Conservation (phyloP, 2,113 vertebrate species). For the Rhinopomastus cyanomelas region DNA sequence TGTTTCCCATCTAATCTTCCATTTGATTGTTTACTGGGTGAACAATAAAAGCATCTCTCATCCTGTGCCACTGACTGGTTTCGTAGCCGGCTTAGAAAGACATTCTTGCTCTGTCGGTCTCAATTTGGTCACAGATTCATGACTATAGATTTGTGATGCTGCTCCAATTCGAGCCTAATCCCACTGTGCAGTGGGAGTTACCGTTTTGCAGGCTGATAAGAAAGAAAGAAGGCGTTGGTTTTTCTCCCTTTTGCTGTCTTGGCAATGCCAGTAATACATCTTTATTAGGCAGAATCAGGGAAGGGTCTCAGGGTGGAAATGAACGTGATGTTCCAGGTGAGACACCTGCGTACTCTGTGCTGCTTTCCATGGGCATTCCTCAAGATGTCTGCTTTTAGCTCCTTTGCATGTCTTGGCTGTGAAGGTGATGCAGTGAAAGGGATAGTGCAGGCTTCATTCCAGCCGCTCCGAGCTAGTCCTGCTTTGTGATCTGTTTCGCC, state of each 20-base stretch:
- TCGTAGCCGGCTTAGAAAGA: background rate
- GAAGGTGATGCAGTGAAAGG: background rate
- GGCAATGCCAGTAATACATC: background rate
- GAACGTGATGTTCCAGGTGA: background rate
- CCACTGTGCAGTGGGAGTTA: background rate
- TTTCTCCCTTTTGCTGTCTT: background rate
- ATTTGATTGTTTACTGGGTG: constrained; percentile 9
- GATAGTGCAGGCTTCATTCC: background rate
- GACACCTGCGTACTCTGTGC: background rate
- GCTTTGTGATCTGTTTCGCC: background rate
- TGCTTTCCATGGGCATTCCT: background rate
- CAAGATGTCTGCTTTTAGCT: background rate
- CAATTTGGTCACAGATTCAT: background rate
- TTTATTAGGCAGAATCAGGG: background rate
- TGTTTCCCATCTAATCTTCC: background rate
- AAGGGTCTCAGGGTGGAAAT: background rate
- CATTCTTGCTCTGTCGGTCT: background rate
- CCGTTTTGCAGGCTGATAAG: background rate
- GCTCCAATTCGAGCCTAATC: background rate
- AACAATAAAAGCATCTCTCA: constrained; percentile 36
- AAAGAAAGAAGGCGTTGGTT: background rate
- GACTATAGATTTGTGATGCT: background rate
- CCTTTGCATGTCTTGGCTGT: background rate
- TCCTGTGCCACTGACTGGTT: background rate
- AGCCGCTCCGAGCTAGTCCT: background rate